Evolutionary conservation across 2,797 vertebrate genomes (phyloP), one percentile per base, ranked within the genome.

Genomic region (Telmatherina bonti): DNA sequence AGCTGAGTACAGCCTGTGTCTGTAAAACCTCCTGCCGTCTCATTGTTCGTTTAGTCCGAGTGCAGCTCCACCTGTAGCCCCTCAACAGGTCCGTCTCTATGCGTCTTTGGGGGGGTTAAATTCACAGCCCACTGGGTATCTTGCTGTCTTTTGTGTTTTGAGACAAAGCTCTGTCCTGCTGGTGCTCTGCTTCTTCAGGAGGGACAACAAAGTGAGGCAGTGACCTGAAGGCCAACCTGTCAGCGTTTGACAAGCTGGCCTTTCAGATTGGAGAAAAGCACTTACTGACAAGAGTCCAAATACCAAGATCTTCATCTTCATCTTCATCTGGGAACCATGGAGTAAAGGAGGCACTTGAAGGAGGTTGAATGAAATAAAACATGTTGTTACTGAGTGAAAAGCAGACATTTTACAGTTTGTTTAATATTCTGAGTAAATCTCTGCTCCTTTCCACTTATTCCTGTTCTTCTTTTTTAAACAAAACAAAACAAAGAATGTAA

Each of bases 101-200:
- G 64, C 41, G 57, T 55, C 41, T 65, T 60, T 38, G 30, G 59
- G 72, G 59, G 79, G 84, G n/a, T 85, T 85, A 86, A 78, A 53
- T 62, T 79, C 80, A 85, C 84, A 83, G 57, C 84, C 70, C 66
- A 35, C 68, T 12, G 73, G 78, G 75, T 45, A 67, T 81, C 80
- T 64, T 43, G 49, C 75, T 15, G 16, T 63, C 80, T 20, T 85
- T 88, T 88, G 85, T 88, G 63, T 2, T 7, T 0, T n/a, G 2
- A 45, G 78, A 86, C 87, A 88, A 86, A 76, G 82, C 57, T 57
- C 18, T 58, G 43, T 73, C 79, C 76, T 47, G 74, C 26, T 49
- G 63, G 57, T 68, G 61, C 64, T 52, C 54, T 5, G 52, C 22
- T 11, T 16, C 76, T 52, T 79, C 52, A 77, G 67, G 5, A 70